phyloP scores from a whole-genome alignment of 2,113 vertebrate species.

The Clarias gariepinus region DNA sequence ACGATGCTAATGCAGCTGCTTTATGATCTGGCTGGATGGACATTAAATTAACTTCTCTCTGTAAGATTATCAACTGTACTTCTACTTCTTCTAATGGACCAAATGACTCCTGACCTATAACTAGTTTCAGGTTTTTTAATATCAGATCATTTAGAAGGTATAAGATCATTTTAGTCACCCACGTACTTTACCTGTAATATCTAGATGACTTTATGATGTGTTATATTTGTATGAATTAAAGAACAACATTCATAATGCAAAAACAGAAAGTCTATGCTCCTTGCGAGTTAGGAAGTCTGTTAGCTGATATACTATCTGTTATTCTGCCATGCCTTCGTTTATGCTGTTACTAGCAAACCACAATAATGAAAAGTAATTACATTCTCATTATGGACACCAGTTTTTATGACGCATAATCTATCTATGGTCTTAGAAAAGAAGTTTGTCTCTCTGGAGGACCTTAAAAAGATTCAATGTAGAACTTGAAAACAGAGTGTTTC shows the following conservation, averaged over 20 bases:
- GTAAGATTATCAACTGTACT: constrained; percentile 17
- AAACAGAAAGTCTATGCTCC: background rate
- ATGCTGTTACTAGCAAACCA: background rate
- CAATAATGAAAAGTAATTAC: background rate
- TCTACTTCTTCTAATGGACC: background rate
- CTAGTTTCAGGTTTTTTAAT: background rate
- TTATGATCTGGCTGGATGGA: constrained; percentile 41
- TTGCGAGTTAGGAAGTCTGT: background rate
- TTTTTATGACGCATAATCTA: background rate
- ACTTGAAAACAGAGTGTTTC: background rate
- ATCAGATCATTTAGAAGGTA: no score
- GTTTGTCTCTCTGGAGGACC: background rate
- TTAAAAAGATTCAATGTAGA: background rate
- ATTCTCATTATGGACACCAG: background rate
- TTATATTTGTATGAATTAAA: background rate
- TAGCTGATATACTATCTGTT: background rate
- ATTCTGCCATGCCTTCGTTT: background rate
- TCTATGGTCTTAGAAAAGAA: background rate
- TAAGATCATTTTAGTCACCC: background rate
- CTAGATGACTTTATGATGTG: background rate
- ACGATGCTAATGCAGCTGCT: constrained; percentile 33
- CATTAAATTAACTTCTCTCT: constrained; percentile 35
- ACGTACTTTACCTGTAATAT: background rate
- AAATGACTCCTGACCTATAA: constrained; percentile 5
- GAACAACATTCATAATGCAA: background rate